phyloP scores from a whole-genome alignment of 2,888 invertebrate genomes.

The Parapristionchus giblindavisi region DNA sequence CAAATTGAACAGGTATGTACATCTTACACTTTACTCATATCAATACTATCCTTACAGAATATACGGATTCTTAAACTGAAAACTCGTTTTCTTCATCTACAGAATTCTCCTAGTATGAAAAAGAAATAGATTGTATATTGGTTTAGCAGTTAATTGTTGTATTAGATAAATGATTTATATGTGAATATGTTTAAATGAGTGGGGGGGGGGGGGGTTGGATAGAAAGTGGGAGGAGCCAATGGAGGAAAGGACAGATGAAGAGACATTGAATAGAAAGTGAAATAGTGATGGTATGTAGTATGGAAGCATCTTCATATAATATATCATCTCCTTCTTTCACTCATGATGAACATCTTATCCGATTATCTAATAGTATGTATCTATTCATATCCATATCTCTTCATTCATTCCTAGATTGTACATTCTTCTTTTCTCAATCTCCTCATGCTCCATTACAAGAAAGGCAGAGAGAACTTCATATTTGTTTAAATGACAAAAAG shows the following conservation, averaged over 20 bases:
- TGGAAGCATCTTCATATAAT: background rate
- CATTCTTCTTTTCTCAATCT: conserved; percentile 4
- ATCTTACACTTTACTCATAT: too few relatives aligned
- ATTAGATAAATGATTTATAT: background rate
- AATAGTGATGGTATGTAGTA: background rate
- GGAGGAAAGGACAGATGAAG: background rate
- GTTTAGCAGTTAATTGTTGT: background rate
- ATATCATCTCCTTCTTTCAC: background rate
- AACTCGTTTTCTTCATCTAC: conserved; percentile 57
- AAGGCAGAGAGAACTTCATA: background rate
- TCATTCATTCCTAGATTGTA: background rate
- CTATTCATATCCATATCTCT: too few relatives aligned
- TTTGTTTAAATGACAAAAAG: background rate
- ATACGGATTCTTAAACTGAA: conserved; percentile 57
- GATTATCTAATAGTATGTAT: background rate
- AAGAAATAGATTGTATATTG: conserved; percentile 34
- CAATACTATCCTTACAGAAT: too few relatives aligned
- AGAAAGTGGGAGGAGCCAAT: background rate
- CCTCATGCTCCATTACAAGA: background rate
- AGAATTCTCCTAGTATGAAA: conserved; percentile 58
- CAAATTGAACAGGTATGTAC: conserved; percentile 50
- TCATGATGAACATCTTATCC: background rate
- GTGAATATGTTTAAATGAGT: background rate
- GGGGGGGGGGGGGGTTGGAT: conserved; percentile 2
- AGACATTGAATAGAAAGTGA: background rate